These are phyloP conservation scores for Ariopsis seemanni DNA, from an alignment of 2,113 vertebrate genomes.

Conservation along the genomic window DNA sequence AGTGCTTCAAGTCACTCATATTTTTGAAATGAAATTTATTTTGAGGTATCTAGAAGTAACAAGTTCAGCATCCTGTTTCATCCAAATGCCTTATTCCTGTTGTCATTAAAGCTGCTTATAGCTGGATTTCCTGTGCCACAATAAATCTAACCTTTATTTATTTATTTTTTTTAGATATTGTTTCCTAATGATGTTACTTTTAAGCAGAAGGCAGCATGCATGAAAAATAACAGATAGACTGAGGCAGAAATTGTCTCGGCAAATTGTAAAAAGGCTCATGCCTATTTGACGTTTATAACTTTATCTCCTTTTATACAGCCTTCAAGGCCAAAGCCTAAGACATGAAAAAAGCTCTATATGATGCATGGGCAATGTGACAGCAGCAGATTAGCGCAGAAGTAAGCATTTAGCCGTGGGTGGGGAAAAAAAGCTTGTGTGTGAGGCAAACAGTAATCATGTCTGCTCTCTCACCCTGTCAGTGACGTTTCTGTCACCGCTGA, in stretches of 20 bases:
- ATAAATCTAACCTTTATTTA: neutral
- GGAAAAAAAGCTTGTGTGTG: neutral
- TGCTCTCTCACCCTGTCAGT: slow-evolving; percentile 22
- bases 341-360: neutral
- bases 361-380: neutral
- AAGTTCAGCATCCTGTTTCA: neutral
- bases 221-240: neutral
- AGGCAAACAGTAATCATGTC: slow-evolving; percentile 18
- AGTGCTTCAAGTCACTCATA: neutral
- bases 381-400: neutral
- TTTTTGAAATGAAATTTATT: slow-evolving; percentile 1
- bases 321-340: neutral
- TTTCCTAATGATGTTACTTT: neutral
- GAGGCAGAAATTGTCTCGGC: neutral
- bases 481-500: slow-evolving; percentile 32
- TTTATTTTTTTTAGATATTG: neutral
- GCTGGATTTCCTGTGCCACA: neutral
- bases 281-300: neutral
- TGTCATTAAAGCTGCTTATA: neutral
- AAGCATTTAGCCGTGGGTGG: neutral
- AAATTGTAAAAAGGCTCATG: neutral
- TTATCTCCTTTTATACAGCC: slow-evolving; percentile 4
- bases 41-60: neutral
- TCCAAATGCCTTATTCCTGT: neutral
- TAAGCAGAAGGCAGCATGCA: neutral